Base-by-base conservation (phyloP, 2,888 invertebrate species). In the Melieria omissa region DNA sequence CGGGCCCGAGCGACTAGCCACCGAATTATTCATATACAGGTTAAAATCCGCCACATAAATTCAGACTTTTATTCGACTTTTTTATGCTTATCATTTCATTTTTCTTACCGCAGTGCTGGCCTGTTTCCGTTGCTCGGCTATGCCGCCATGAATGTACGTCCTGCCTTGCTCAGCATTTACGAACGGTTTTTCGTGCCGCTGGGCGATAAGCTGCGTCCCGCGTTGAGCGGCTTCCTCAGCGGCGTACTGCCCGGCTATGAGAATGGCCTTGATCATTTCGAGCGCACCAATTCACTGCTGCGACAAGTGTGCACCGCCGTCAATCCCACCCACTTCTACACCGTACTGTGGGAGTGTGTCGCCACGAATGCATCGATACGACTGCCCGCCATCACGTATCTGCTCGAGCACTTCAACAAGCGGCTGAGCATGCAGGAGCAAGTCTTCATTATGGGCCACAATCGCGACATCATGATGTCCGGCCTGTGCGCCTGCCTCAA, bases 71-170 rank as follows among this genome's bases (percentile, higher is more conserved):
- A 12, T 6, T 46, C 7, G 4, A 46, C 10, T 12, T n/a, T 4
- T 6, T 44, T 6, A 61, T 14, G 14, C 29, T 67, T 46, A 14
- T 6, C 9, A 1, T 46, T 14, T 14, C 5, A 16, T 29, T 6
- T 58, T 44, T 41, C 41, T 5, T 1, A 6, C 44, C 44, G 5
- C 72, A 89, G 87, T 77, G 81, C 89, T 86, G 96, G 97, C 10
- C 88, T 97, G 49, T 96, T 97, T 86, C 96, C 97, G n/a, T 86
- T 97, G 54, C 89, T 96, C 78, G 93, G 93, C 47, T 93, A 95
- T 88, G 95, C 96, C 64, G 95, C 95, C 16, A 95, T 96, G 92
- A 94, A 93, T 86, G 96, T 97, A 45, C 91, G 95, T 79, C 94
- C 95, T 6, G 90, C 92, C 3, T 88, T 97, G 72, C 88, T 97